Evolutionary conservation across 1,140 invertebrate genomes (phyloP), one percentile per base, ranked within the genome.

Genomic region (Sitodiplosis mosellana): DNA sequence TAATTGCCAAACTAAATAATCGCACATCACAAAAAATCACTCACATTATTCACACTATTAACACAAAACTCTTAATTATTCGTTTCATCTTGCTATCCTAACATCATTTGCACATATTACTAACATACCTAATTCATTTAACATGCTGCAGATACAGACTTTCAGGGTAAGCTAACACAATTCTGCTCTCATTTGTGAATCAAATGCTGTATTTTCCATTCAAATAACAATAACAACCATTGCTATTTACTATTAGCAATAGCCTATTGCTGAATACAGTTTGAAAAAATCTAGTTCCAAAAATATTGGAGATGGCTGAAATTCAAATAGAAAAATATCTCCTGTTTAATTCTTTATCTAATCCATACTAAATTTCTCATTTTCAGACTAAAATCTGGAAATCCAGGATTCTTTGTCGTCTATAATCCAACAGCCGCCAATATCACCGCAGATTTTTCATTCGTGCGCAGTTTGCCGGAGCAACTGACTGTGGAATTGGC

Each of bases 371-470:
- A 34, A 48, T 27, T 27, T 27, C 10, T 27, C 27, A 27, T 27
- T 61, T 57, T 52, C 48, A 80, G 81, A 64, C 61, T 79, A 44
- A 77, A 77, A 53, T 73, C 72, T 54, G 80, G 80, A 33, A 77
- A 74, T 59, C 80, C 80, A 6, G 80, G 80, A 10, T 77, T 71
- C 56, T 60, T 83, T 45, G 75, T 83, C 1, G 69, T 72, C 1
- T 71, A 74, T 36, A 80, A 81, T 63, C 72, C 75, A 34, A 68
- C 64, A 33, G 56, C 69, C 10, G 41, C 64, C n/a, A 53, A 52
- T 1, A 61, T 61, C 2, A 52, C 46, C 2, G 66, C 70, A n/a
- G 66, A 78, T 56, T 63, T 78, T 14, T 63, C 56, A 1, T 50
- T 50, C 1, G 54, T 70, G 11, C 54, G 63, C 18, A 43, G 56